phyloP scores from a whole-genome alignment of 1,140 invertebrate genomes.

The Drosophila kurseongensis region DNA sequence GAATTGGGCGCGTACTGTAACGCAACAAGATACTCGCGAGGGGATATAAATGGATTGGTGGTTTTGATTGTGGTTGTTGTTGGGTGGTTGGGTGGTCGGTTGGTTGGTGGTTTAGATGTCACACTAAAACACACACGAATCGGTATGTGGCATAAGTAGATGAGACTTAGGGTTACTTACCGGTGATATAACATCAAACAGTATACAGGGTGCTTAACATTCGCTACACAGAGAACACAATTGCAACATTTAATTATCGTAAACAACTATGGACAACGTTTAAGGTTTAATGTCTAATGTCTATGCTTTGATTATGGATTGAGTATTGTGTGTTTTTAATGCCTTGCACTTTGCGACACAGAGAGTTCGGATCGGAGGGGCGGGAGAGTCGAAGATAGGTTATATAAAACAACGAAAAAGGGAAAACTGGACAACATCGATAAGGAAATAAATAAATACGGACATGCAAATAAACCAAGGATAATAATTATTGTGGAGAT shows the following conservation, averaged over 20 bases:
- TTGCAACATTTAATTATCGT: constrained; percentile 83
- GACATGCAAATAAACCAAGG: constrained; percentile 35
- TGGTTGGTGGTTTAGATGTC: constrained; percentile 24
- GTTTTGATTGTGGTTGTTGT: constrained; percentile 1
- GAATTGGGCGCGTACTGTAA: constrained; percentile 53
- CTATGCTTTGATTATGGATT: constrained; percentile 38
- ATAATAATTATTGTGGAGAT: constrained; percentile 9
- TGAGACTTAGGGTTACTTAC: constrained; percentile 77
- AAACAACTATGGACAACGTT: constrained; percentile 74
- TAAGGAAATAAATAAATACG: constrained; percentile 20
- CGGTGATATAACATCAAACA: constrained; percentile 84
- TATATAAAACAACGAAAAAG: constrained; percentile 5
- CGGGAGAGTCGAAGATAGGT: constrained; percentile 29
- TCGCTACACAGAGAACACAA: constrained; percentile 84
- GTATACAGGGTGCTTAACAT: constrained; percentile 84
- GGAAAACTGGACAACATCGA: constrained; percentile 47
- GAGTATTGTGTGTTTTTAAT: constrained; percentile 26
- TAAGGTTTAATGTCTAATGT: constrained; percentile 65
- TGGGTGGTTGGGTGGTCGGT: not conserved
- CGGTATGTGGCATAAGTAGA: constrained; percentile 43
- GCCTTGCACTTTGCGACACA: constrained; percentile 46
- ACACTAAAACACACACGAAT: constrained; percentile 31
- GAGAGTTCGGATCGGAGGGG: constrained; percentile 23
- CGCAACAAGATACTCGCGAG: constrained; percentile 11
- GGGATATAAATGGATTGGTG: not conserved